Percentiles rank a stretch among this genome's conserved stretches.
Evolutionary conservation across 2,888 invertebrate genomes (phyloP).

Genomic region (Nematopogon swammerdamellus): DNA sequence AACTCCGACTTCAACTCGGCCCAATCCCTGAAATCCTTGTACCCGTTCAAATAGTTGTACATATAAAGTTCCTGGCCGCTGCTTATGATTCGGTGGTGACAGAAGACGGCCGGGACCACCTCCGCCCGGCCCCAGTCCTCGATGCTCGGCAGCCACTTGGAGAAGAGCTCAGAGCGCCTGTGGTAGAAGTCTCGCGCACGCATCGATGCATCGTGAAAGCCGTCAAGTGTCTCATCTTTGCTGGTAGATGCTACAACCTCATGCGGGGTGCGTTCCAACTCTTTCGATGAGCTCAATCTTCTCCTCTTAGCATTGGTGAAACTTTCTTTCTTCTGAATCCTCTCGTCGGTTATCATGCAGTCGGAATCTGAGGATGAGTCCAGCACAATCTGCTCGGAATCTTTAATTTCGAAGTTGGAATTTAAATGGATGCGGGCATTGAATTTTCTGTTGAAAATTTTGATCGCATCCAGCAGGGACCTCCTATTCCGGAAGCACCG

Average conservation of each 20-base stretch:
- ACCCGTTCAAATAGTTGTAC: slow-evolving; percentile 25
- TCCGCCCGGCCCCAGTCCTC: slow-evolving; percentile 36
- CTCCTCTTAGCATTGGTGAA: too few relatives aligned
- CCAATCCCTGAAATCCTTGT: slow-evolving; percentile 27
- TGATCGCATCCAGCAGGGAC: slow-evolving; percentile 31
- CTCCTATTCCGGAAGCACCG: slow-evolving; percentile 27
- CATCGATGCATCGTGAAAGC: not conserved
- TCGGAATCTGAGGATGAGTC: slow-evolving; percentile 37
- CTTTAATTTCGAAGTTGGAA: slow-evolving; percentile 23
- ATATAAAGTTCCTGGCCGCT: slow-evolving; percentile 24
- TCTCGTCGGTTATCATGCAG: slow-evolving; percentile 15
- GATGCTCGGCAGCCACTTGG: slow-evolving; percentile 27
- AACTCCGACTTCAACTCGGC: slow-evolving; percentile 31
- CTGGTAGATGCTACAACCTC: not conserved
- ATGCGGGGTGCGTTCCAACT: too few relatives aligned
- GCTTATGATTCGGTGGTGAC: slow-evolving; percentile 17
- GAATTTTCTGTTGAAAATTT: slow-evolving; percentile 34
- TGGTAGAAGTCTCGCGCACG: not conserved
- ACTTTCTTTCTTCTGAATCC: too few relatives aligned
- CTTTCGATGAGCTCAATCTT: too few relatives aligned
- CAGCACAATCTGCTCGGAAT: slow-evolving; percentile 25
- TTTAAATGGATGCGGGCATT: slow-evolving; percentile 32
- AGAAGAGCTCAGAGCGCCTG: not conserved
- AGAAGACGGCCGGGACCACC: slow-evolving; percentile 17
- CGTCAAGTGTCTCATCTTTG: not conserved